Evolutionary conservation across 2,113 vertebrate genomes (phyloP), one percentile per base, ranked within the genome.

Genomic region (Gavialis gangeticus): DNA sequence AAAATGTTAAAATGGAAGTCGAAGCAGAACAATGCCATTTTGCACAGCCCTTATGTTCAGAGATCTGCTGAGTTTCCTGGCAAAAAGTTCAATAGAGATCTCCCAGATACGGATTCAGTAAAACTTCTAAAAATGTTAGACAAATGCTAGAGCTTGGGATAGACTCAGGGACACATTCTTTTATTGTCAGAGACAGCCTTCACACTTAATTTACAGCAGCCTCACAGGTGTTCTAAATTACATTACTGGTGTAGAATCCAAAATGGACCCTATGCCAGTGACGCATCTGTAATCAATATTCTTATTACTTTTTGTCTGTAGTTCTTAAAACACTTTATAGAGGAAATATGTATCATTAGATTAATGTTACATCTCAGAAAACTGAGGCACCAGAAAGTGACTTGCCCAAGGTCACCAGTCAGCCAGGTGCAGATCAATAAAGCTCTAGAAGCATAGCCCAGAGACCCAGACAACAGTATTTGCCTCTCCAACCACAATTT

Each of bases 91-190:
- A 60, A 16, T 22, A 69, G 84, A 87, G 21, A 10, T 18, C 5
- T 55, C 25, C 66, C 84, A 69, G 79, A 83, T 88, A 76, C 81
- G 16, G 93, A 88, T 58, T 55, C 7, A 71, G 88, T 91, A 92
- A 91, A 85, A 64, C 28, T 25, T 75, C 67, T 55, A 81, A 15
- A 91, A 75, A 80, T 59, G 11, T 2, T 66, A 1, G 0, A 14
- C 22, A 54, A 4, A 25, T 62, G n/a, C 76, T 81, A 55, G 55
- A 89, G 19, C 25, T 12, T 46, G 5, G 2, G 17, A 46, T 46
- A 3, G 55, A 83, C 25, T 46, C 59, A 66, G 0, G 1, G 3
- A 11, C 5, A 55, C 56, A 64, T 3, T 4, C 67, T 12, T 15
- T 69, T 75, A 17, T 27, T 60, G 2, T 56, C 55, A 19, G 66